These are phyloP conservation scores for Calameuta pallipes DNA, from an alignment of 2,888 invertebrate genomes.

Conservation along the genomic window DNA sequence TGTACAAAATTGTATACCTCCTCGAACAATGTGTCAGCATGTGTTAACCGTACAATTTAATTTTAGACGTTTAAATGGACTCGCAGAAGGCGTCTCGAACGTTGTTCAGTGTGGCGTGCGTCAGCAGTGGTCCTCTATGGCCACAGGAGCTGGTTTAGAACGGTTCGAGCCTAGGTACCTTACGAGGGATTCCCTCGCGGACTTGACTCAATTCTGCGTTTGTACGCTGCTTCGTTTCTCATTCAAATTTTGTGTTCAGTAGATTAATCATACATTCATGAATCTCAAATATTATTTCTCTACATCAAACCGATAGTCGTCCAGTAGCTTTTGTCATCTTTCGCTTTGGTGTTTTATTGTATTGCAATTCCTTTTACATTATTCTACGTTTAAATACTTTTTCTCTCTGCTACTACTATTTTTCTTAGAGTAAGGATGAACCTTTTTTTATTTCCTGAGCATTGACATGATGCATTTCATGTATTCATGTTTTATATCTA, in stretches of 20 bases:
- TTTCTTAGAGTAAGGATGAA: neutral
- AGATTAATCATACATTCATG: neutral
- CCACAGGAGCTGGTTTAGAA: conserved; percentile 49
- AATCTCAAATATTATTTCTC: neutral
- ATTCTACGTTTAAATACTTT: conserved; percentile 8
- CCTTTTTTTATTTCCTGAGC: neutral
- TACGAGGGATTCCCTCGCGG: conserved; percentile 3
- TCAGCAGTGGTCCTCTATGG: conserved; percentile 69
- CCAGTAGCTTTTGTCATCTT: neutral
- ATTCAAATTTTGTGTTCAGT: neutral
- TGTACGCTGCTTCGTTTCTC: neutral
- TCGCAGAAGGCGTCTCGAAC: conserved; percentile 77
- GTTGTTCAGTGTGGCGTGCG: conserved; percentile 78
- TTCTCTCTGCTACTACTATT: no score
- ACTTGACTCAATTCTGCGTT: neutral
- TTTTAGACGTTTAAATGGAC: conserved; percentile 76
- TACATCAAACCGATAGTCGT: neutral
- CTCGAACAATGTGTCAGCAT: neutral
- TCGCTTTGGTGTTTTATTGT: conserved; percentile 13
- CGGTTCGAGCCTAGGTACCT: conserved; percentile 76
- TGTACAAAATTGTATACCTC: neutral
- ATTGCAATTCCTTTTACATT: conserved; percentile 10
- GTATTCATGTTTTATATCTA: neutral
- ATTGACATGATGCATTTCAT: neutral
- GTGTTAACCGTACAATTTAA: neutral